Percentiles rank a stretch among this genome's conserved stretches.
These are phyloP conservation scores for Malacoctenus gilli DNA, from an alignment of 2,797 vertebrate genomes.

Conservation along the genomic window DNA sequence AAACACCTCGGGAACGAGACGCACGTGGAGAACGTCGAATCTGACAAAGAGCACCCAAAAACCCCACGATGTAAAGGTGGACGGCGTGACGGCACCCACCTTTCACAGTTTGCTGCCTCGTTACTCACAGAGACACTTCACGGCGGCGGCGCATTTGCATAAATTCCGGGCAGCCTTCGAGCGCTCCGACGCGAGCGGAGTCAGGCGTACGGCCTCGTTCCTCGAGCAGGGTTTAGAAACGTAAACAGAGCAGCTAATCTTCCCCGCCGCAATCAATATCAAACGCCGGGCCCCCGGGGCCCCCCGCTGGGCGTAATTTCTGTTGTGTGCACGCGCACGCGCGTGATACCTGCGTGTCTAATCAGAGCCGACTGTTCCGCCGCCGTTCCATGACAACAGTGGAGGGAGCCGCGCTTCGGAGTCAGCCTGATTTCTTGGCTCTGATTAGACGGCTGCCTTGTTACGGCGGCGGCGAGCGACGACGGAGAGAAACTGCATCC, in stretches of 20 bases:
- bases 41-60: too few species aligned
- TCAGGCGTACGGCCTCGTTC: background rate
- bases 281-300: background rate
- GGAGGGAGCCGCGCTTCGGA: constrained; percentile 24
- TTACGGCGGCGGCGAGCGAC: too few species aligned
- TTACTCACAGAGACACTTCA: too few species aligned
- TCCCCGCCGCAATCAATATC: constrained; percentile 31
- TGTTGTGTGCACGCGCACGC: too few species aligned
- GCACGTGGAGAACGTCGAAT: too few species aligned
- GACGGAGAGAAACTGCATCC: too few species aligned
- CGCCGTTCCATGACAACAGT: constrained; percentile 32
- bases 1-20: too few species aligned
- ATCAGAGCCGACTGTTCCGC: constrained; percentile 46
- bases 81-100: background rate
- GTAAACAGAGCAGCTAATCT: constrained; percentile 29
- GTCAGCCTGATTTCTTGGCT: constrained; percentile 39
- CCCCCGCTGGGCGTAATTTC: constrained; percentile 37
- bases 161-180: background rate
- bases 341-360: constrained; percentile 40
- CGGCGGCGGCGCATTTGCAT: background rate
- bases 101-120: too few species aligned
- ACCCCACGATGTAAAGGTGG: too few species aligned
- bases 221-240: constrained; percentile 10
- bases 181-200: background rate
- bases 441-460: constrained; percentile 11